Percentiles rank a stretch among this genome's conserved stretches.
Evolutionary conservation across 2,113 vertebrate species (phyloP).

Genomic region (Madoqua kirkii): DNA sequence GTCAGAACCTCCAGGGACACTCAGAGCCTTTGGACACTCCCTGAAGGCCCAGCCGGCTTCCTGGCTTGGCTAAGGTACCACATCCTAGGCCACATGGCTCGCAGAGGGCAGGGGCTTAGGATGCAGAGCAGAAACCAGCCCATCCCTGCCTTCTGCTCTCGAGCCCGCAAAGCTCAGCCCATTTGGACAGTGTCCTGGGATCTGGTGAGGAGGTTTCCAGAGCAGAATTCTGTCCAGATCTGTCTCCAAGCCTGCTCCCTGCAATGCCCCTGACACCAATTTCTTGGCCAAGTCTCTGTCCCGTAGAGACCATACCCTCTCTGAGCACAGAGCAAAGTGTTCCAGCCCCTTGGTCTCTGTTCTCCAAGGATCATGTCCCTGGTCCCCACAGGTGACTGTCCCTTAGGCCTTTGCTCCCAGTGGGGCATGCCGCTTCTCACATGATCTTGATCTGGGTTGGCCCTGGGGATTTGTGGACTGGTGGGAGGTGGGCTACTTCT

Average conservation of each 20-base stretch:
- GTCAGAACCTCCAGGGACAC: neutral
- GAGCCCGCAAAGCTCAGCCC: neutral
- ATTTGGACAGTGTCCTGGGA: neutral
- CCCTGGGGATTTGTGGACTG: neutral
- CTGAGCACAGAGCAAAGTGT: neutral
- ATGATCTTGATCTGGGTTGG: neutral
- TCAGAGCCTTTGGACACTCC: neutral
- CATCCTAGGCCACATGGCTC: accelerated
- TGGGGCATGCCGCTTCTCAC: accelerated
- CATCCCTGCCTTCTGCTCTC: neutral
- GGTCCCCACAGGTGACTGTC: neutral
- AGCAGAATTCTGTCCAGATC: neutral
- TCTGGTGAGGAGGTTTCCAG: neutral
- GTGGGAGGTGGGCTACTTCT: neutral
- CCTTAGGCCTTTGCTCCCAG: neutral
- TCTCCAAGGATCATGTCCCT: neutral
- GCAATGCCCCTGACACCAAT: too few species aligned
- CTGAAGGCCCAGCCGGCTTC: neutral
- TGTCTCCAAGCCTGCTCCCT: accelerated
- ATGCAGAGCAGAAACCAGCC: neutral
- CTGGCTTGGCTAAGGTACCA: neutral
- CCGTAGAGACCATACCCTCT: neutral
- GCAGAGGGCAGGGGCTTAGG: neutral
- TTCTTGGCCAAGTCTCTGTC: neutral
- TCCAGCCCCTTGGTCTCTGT: neutral